Conservation (phyloP, 2,797 vertebrate species). For the Gobionotothen gibberifrons region DNA sequence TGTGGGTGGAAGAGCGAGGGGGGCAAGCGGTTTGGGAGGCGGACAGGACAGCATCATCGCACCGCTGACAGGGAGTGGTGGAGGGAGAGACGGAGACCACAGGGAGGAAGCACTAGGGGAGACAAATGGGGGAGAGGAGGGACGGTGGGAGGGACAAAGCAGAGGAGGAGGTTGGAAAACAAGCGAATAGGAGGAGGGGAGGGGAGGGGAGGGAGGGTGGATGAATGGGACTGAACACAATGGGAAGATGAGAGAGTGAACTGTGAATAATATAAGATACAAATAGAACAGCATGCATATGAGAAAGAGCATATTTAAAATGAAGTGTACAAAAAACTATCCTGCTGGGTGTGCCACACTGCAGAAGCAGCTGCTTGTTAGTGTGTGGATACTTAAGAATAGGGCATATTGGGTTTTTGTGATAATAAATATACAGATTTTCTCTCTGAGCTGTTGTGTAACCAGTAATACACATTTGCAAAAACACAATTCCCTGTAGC, state of each 20-base stretch:
- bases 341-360: constrained; percentile 13
- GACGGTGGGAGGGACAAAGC: constrained; percentile 16
- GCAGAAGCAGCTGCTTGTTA: constrained; percentile 16
- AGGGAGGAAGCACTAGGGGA: constrained; percentile 53
- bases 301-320: constrained; percentile 28
- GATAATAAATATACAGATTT: neutral
- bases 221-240: constrained; percentile 40
- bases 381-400: neutral
- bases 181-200: constrained; percentile 14
- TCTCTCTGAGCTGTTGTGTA: constrained; percentile 16
- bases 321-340: constrained; percentile 19
- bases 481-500: constrained; percentile 17
- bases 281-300: constrained; percentile 46
- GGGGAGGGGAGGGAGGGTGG: constrained; percentile 1
- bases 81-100: constrained; percentile 49
- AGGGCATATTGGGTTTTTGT: neutral
- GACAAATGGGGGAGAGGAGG: neutral
- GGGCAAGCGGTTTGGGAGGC: constrained; percentile 66
- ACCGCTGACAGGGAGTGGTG: constrained; percentile 64
- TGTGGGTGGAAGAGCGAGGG: constrained; percentile 39
- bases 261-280: constrained; percentile 30
- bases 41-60: constrained; percentile 62
- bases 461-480: constrained; percentile 2
- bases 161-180: constrained; percentile 23
- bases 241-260: constrained; percentile 51